A percentile compares a stretch with the other conserved stretches of the same genome.
phyloP scores from a whole-genome alignment of 2,113 vertebrate genomes.

The Pseudorasbora parva region DNA sequence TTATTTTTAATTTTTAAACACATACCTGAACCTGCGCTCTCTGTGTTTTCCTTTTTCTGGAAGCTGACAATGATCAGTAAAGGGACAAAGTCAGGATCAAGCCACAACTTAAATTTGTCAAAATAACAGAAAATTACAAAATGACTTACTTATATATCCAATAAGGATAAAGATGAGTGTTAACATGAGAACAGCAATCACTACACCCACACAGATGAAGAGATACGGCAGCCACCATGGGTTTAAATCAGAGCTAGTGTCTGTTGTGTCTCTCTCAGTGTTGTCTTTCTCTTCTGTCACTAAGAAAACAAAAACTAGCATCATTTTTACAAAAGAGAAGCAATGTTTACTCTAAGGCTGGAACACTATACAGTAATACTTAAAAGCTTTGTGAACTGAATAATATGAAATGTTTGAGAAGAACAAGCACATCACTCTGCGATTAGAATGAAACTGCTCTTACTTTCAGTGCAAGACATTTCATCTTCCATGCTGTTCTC shows the following conservation, averaged over 20 bases:
- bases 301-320: background rate
- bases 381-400: no score
- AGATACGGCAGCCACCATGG: slow-evolving; percentile 4
- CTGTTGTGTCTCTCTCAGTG: background rate
- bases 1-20: background rate
- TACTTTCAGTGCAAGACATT: background rate
- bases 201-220: slow-evolving; percentile 1
- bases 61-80: background rate
- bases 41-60: background rate
- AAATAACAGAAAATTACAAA: background rate
- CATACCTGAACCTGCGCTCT: background rate
- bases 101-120: background rate
- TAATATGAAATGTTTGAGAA: background rate
- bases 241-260: background rate
- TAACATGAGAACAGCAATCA: background rate
- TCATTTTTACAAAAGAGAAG: background rate
- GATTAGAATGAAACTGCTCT: background rate
- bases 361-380: background rate
- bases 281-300: background rate
- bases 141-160: slow-evolving; percentile 2
- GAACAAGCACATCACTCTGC: background rate
- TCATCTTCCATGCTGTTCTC: background rate
- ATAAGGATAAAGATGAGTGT: slow-evolving; percentile 4
- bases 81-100: background rate
- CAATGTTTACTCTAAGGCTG: background rate